Conservation (phyloP, 1,140 invertebrate genomes). For the Cyclina sinensis region DNA sequence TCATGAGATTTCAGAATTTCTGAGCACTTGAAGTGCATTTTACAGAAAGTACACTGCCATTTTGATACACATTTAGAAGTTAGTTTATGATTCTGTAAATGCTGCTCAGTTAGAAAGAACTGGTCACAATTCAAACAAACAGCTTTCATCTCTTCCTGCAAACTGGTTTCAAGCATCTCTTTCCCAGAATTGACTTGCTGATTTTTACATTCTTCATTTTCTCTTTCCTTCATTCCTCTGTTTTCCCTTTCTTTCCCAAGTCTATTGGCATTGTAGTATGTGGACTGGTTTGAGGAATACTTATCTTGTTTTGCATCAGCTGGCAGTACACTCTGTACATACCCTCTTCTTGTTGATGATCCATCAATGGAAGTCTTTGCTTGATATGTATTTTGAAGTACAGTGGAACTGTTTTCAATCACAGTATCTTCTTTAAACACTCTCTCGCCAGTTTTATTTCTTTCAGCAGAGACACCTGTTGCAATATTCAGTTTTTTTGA, state of each 20-base stretch:
- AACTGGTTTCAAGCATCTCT: background rate
- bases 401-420: background rate
- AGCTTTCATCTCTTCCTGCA: background rate
- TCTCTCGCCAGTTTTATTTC: background rate
- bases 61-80: background rate
- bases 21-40: conserved; percentile 18
- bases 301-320: background rate
- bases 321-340: background rate
- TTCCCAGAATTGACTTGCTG: background rate
- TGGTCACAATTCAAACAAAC: background rate
- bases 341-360: background rate
- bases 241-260: conserved; percentile 56
- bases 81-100: background rate
- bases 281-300: background rate
- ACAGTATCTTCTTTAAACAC: background rate
- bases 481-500: background rate
- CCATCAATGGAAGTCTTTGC: too few relatives aligned
- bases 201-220: conserved; percentile 22
- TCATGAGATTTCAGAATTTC: conserved; percentile 17
- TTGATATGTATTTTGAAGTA: too few relatives aligned
- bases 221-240: conserved; percentile 39
- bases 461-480: background rate
- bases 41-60: conserved; percentile 9
- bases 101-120: background rate
- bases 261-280: conserved; percentile 55